Conservation (phyloP, 1,140 invertebrate genomes). For the Caenorhabditis briggsae region DNA sequence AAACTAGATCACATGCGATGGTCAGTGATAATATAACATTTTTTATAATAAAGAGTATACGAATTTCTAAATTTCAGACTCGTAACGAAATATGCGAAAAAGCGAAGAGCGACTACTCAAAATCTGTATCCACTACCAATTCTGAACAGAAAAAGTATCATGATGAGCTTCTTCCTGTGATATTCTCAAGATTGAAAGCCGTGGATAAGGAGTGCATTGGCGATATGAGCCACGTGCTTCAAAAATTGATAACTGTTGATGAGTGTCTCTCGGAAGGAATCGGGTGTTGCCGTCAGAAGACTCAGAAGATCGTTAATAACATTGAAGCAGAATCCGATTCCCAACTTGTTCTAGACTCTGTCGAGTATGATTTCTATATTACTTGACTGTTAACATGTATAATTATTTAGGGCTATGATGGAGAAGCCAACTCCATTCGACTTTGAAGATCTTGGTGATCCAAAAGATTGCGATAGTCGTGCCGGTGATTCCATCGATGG, state of each 20-base stretch:
- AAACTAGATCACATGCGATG: constrained; percentile 5
- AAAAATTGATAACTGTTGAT: not conserved
- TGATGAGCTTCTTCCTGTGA: not conserved
- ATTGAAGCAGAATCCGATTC: not conserved
- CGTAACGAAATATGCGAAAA: constrained; percentile 4
- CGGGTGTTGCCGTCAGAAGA: not conserved
- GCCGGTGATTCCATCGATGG: constrained; percentile 4
- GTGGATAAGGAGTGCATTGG: constrained; percentile 22
- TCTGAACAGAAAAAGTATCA: constrained; percentile 32
- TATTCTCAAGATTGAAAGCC: constrained; percentile 10
- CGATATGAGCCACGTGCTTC: constrained; percentile 20
- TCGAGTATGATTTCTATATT: not conserved
- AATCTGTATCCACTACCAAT: not conserved
- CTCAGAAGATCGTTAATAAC: not conserved
- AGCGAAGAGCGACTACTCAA: not conserved
- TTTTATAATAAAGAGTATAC: not conserved
- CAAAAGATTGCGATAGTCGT: constrained; percentile 24
- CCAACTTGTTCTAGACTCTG: constrained; percentile 10
- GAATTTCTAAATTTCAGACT: constrained; percentile 20
- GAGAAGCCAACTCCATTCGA: constrained; percentile 22
- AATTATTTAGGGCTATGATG: not conserved
- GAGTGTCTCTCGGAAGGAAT: not conserved
- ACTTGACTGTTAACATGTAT: not conserved
- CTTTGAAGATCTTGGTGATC: constrained; percentile 26
- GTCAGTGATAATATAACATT: not conserved